These are phyloP conservation scores for Artibeus lituratus DNA, from an alignment of 2,797 vertebrate species.

Conservation along the genomic window DNA sequence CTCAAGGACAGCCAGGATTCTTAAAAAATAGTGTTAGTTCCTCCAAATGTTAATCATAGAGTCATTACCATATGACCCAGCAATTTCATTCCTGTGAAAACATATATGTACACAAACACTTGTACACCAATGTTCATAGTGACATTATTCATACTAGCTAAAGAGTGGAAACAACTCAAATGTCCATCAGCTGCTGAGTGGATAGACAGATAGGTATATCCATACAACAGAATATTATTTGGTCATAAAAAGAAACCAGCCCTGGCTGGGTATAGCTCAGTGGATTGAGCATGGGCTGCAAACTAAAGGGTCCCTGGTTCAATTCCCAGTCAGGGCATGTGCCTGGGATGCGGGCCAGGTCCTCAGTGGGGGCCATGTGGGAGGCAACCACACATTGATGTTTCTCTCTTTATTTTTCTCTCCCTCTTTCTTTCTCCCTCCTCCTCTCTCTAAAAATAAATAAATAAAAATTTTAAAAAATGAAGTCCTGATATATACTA, in stretches of 20 bases:
- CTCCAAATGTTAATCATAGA: not conserved
- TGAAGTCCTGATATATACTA: not conserved
- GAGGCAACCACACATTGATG: too few relatives aligned
- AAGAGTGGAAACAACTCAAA: not conserved
- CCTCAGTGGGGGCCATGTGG: too few relatives aligned
- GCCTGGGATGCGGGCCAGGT: too few relatives aligned
- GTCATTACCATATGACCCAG: not conserved
- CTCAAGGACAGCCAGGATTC: not conserved
- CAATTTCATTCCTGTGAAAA: not conserved
- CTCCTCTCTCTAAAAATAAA: too few relatives aligned
- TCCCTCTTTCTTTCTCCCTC: too few relatives aligned
- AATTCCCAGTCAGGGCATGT: too few relatives aligned
- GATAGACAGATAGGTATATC: not conserved
- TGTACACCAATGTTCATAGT: not conserved
- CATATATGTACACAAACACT: not conserved
- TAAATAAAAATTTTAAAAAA: not conserved
- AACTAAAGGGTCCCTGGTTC: too few relatives aligned
- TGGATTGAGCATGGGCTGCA: too few relatives aligned
- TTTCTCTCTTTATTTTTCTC: too few relatives aligned
- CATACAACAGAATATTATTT: not conserved
- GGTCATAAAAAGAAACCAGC: conserved; percentile 2
- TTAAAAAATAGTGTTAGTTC: conserved; percentile 18
- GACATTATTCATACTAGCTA: not conserved
- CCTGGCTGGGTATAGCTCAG: too few relatives aligned
- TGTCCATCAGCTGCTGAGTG: not conserved